A percentile compares a stretch with the other conserved stretches of the same genome.
Conservation (phyloP, 2,888 invertebrate genomes). For the Caenorhabditis angaria region DNA sequence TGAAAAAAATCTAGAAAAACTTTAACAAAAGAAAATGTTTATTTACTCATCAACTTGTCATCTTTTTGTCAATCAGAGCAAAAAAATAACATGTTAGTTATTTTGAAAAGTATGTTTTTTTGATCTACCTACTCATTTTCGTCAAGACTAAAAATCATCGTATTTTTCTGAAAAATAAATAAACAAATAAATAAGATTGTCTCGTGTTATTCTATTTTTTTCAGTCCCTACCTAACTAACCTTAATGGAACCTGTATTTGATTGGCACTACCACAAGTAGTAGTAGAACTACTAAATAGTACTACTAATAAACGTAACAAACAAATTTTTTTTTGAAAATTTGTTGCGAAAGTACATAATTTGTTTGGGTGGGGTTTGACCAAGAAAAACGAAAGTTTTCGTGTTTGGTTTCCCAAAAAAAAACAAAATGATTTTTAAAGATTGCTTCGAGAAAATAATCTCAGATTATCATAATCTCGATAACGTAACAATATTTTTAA, state of each 20-base stretch:
- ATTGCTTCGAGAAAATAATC: no score
- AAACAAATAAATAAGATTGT: no score
- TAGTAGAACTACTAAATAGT: background rate
- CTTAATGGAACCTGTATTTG: slow-evolving; percentile 1
- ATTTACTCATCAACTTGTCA: background rate
- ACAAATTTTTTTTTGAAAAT: background rate
- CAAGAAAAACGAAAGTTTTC: background rate
- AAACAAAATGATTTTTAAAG: no score
- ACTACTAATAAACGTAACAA: background rate
- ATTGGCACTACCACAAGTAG: background rate
- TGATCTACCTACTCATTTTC: background rate
- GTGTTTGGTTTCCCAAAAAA: no score
- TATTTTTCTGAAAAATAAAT: background rate
- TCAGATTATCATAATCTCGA: no score
- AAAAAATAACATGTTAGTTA: background rate
- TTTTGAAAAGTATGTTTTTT: background rate
- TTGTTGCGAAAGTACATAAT: slow-evolving; percentile 1
- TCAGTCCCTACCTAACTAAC: background rate
- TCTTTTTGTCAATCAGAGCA: no score
- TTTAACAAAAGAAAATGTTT: background rate
- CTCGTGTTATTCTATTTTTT: no score
- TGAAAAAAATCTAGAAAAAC: background rate
- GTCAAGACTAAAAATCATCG: background rate
- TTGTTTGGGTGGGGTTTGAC: background rate
- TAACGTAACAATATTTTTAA: no score